Evolutionary conservation across 2,888 invertebrate species (phyloP).

Genomic region (Mamestra brassicae): DNA sequence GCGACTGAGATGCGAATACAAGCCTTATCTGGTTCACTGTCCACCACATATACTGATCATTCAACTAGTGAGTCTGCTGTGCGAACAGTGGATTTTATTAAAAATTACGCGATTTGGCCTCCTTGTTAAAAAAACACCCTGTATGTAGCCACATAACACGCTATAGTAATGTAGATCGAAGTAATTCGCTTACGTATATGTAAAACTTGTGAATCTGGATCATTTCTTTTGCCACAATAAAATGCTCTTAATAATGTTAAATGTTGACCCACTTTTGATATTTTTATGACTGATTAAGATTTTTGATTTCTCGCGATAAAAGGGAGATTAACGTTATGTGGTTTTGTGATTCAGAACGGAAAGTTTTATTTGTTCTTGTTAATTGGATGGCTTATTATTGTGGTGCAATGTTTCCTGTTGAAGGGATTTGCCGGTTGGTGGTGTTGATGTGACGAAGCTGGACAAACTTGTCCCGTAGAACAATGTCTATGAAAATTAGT

Average conservation of each 20-base stretch:
- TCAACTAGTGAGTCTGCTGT: too few relatives aligned
- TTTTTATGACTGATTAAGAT: constrained; percentile 44
- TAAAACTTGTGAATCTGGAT: constrained; percentile 38
- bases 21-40: too few relatives aligned
- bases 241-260: constrained; percentile 27
- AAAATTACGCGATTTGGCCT: background rate
- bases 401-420: background rate
- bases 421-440: background rate
- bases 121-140: background rate
- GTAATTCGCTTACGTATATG: constrained; percentile 18
- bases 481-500: too few relatives aligned
- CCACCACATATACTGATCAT: too few relatives aligned
- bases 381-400: background rate
- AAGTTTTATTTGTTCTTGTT: constrained; percentile 30
- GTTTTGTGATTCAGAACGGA: constrained; percentile 17
- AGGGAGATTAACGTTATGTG: background rate
- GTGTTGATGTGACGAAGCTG: too few relatives aligned
- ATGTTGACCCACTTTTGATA: constrained; percentile 49
- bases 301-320: constrained; percentile 25
- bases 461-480: too few relatives aligned
- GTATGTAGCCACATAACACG: background rate
- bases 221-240: constrained; percentile 41
- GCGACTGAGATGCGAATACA: too few relatives aligned
- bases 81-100: too few relatives aligned
- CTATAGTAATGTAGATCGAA: constrained; percentile 28